phyloP scores from a whole-genome alignment of 1,140 invertebrate genomes.

The Megalopta genalis region DNA sequence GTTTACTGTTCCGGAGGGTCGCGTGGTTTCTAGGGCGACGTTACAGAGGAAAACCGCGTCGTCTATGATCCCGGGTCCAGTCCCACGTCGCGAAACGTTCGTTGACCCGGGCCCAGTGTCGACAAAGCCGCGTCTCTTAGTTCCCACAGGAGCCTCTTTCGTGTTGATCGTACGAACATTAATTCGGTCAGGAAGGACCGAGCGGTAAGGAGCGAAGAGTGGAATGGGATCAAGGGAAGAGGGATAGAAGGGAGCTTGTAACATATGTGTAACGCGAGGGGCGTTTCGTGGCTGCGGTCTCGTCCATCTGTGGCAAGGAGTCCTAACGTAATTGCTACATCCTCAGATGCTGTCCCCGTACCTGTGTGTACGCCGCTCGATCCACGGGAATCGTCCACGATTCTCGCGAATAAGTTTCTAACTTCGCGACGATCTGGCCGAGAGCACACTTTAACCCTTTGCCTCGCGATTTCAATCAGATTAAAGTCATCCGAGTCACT shows the following conservation, averaged over 20 bases:
- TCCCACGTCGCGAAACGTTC: constrained; percentile 20
- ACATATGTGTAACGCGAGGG: constrained; percentile 72
- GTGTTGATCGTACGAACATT: constrained; percentile 57
- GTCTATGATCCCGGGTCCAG: background rate
- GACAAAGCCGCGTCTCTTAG: constrained; percentile 37
- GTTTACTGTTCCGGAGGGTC: too few species aligned
- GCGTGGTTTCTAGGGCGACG: too few species aligned
- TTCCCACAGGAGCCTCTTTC: constrained; percentile 68
- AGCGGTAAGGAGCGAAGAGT: constrained; percentile 11
- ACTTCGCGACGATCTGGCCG: too few species aligned
- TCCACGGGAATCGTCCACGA: constrained; percentile 41
- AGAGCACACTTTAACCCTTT: too few species aligned
- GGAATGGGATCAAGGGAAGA: constrained; percentile 51
- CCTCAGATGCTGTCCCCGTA: constrained; percentile 60
- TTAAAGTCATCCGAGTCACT: too few species aligned
- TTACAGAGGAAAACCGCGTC: too few species aligned
- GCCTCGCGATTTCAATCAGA: too few species aligned
- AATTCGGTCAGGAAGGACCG: constrained; percentile 55
- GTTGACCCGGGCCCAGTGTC: constrained; percentile 34
- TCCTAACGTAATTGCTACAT: constrained; percentile 64
- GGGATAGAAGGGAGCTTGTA: constrained; percentile 43
- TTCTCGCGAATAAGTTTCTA: background rate
- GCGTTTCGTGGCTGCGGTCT: constrained; percentile 69
- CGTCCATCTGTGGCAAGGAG: constrained; percentile 63
- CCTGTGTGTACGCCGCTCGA: constrained; percentile 16